Evolutionary conservation across 2,888 invertebrate species (phyloP), one percentile per base, ranked within the genome.

Genomic region (Pycnomerus fuliginosus): DNA sequence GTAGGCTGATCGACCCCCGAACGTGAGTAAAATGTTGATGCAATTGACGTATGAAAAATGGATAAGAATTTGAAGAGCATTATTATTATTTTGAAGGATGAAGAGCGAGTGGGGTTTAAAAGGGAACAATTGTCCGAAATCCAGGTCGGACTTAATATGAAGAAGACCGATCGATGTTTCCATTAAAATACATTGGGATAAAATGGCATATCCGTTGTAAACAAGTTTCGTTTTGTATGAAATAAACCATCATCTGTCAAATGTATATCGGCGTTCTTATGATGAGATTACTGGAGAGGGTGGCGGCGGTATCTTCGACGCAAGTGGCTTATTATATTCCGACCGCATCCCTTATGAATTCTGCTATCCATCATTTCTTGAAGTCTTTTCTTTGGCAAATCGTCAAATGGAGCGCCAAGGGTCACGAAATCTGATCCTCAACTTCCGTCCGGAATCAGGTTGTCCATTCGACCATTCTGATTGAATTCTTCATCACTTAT

Each of bases 321-420:
- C 64, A 64, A 64, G 64, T 61, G 62, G 61, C 65, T 65, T 66
- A 67, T 67, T 63, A 65, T 67, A 67, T 67, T 66, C 64, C 55
- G 48, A 50, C 57, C 62, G 59, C 67, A 63, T 65, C 62, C 56
- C 61, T 60, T 59, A 65, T 64, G 64, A 63, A 61, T 64, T 68
- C 58, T 60, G 58, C 62, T 55, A 68, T 68, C 65, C 64, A 67
- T 68, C 68, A 66, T 64, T 61, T 61, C 50, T 56, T 42, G 45
- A 58, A 62, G 60, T 61, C 63, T 62, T 58, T 60, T 65, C 61
- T 61, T 63, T 63, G 62, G 60, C 64, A 63, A 64, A 66, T 67
- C 64, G 64, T 67, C 66, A 67, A 67, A 65, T 64, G 59, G 62
- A 61, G 60, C 60, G 60, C 60, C 53, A 55, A 62, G 63, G 64